Evolutionary conservation across 2,797 vertebrate genomes (phyloP).

Genomic region (Crenichthys baileyi): DNA sequence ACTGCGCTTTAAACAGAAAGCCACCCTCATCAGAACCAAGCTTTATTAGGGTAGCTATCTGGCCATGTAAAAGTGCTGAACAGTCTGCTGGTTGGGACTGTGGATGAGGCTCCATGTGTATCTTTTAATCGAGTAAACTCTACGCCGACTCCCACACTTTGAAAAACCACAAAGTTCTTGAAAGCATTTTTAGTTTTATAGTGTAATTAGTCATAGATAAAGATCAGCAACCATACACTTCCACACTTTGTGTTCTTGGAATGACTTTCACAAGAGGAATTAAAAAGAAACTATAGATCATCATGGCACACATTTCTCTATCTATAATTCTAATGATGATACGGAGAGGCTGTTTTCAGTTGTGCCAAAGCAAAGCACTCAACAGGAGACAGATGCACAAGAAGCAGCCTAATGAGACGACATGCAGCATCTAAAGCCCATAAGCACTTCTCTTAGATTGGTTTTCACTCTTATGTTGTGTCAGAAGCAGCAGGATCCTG

Average conservation of each 20-base stretch:
- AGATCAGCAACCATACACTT: neutral
- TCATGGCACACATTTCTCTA: neutral
- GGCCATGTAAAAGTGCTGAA: neutral
- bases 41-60: conserved; percentile 1
- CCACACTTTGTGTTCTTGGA: neutral
- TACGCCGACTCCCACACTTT: neutral
- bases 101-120: neutral
- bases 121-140: conserved; percentile 5
- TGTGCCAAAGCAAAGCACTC: conserved; percentile 24
- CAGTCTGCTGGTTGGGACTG: neutral
- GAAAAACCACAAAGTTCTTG: neutral
- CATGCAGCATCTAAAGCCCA: conserved; percentile 47
- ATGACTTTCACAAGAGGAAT: conserved; percentile 7
- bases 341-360: conserved; percentile 16
- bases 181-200: neutral
- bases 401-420: conserved; percentile 58
- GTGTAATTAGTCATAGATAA: conserved; percentile 15
- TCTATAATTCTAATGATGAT: conserved; percentile 20
- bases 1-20: neutral
- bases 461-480: conserved; percentile 36
- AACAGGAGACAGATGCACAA: conserved; percentile 22
- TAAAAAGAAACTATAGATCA: conserved; percentile 2
- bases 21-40: neutral
- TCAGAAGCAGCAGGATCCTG: conserved; percentile 27
- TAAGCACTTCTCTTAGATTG: conserved; percentile 11